Evolutionary conservation across 2,113 vertebrate species (phyloP), one percentile per base, ranked within the genome.

Genomic region (Choloepus hoffmanni): DNA sequence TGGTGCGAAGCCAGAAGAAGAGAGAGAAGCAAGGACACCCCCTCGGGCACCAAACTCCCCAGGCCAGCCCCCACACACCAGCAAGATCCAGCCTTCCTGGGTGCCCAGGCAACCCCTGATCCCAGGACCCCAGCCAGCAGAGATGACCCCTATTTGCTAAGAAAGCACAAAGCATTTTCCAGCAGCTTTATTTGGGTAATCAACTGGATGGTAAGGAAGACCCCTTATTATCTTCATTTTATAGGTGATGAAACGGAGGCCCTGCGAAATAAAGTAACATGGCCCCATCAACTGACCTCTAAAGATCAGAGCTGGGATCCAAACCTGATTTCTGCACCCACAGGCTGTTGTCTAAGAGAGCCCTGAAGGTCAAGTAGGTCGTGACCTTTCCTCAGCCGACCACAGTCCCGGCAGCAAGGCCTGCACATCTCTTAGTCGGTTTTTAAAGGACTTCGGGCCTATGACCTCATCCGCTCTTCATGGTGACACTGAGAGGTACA

Each of bases 371-470:
- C 60, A 21, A 21, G 2, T 5, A 43, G 53, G 16, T 9, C 7
- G 0, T 30, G 63, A 14, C 63, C 16, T 15, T 53, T 63, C 19
- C 21, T 24, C 4, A 21, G 63, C 48, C 62, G 63, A 21, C 43
- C 9, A 43, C 55, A n/a, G 63, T 23, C 9, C 0, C n/a, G 2
- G 2, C 1, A 19, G 43, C 0, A 5, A n/a, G 3, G 28, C 70
- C n/a, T 9, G 28, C 4, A 4, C 30, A 3, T 28, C 62, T 50
- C n/a, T 45, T 40, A 12, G 5, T 5, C 26, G 0, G 5, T 8
- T 8, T 18, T 3, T 78, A 33, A 36, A 19, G 19, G 3, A 13
- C 7, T 60, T 15, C 9, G 0, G 7, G 15, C 2, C 0, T 33
- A 4, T 10, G 15, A 11, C 33, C 60, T 58, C 63, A 16, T 28